A percentile compares a stretch with the other conserved stretches of the same genome.
Conservation (phyloP, 2,888 invertebrate genomes). For the Fragum sueziense region DNA sequence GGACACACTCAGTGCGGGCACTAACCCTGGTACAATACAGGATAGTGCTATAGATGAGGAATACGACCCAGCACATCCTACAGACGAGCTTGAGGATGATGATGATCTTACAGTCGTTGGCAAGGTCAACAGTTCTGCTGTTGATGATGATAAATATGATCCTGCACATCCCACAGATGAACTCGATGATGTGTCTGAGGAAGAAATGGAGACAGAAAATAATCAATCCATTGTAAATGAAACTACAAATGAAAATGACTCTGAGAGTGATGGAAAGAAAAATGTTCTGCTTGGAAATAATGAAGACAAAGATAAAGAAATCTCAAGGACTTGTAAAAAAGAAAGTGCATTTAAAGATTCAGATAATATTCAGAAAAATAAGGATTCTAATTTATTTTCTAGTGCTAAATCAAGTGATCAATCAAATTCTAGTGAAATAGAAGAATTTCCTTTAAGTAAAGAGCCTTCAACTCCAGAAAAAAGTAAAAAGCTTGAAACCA, state of each 20-base stretch:
- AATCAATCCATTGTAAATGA: background rate
- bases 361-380: background rate
- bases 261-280: slow-evolving; percentile 27
- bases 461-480: slow-evolving; percentile 3
- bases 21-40: background rate
- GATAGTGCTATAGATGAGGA: slow-evolving; percentile 25
- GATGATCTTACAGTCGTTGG: background rate
- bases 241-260: slow-evolving; percentile 14
- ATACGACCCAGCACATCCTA: slow-evolving; percentile 58
- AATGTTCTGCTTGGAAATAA: background rate
- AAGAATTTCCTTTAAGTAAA: slow-evolving; percentile 10
- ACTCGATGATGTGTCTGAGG: slow-evolving; percentile 24
- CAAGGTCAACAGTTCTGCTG: background rate
- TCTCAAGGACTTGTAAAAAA: background rate
- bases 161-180: slow-evolving; percentile 60
- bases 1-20: slow-evolving; percentile 7
- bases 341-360: background rate
- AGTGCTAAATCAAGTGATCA: background rate
- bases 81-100: slow-evolving; percentile 54
- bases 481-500: slow-evolving; percentile 24
- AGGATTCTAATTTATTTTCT: background rate
- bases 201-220: slow-evolving; percentile 2
- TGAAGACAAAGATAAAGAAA: slow-evolving; percentile 8
- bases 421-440: background rate
- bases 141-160: slow-evolving; percentile 54